Base-by-base conservation (phyloP, 2,797 vertebrate genomes). In the Pantherophis vulpinus region DNA sequence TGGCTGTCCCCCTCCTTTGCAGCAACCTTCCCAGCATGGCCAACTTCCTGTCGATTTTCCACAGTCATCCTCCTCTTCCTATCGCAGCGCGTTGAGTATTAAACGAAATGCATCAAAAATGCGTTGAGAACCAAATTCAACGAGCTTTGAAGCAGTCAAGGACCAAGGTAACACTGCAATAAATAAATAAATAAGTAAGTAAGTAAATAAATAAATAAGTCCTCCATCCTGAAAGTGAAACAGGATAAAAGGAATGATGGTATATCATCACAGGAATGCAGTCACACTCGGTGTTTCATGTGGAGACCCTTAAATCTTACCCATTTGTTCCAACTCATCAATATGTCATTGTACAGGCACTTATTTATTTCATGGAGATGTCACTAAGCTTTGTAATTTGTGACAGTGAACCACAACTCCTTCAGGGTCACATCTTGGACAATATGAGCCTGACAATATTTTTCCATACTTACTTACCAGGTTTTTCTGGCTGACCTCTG, bases 41-140 rank as follows among this genome's bases (percentile, higher is more conserved):
- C 60, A 27, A 61, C 60, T 61, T 61, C 60, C 60, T 61, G 60
- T 61, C 8, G 13, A 5, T 18, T 16, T 2, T 32, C 2, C n/a
- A 7, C n/a, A 32, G 14, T 14, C 14, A 32, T 37, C 5, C 6
- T 2, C 14, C 14, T 8, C 66, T 70, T 70, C 66, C 14, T 32
- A 70, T n/a, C 5, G 0, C 66, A 70, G 14, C 0, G 0, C 1
- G 0, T 70, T 13, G 0, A 70, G 1, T 16, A 70, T 4, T 32
- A 32, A 70, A 16, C 13, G 16, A 70, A 70, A 70, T 3, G 1
- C 66, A 16, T 16, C n/a, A 61, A 32, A 70, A 32, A 70, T 32
- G 66, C 2, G 0, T 16, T 70, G 66, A 70, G 13, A 32, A 32
- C 66, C n/a, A 70, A 70, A 70, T 16, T 32, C 66, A 32, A 3